Evolutionary conservation across 1,140 invertebrate genomes (phyloP).

Genomic region (Myzus persicae): DNA sequence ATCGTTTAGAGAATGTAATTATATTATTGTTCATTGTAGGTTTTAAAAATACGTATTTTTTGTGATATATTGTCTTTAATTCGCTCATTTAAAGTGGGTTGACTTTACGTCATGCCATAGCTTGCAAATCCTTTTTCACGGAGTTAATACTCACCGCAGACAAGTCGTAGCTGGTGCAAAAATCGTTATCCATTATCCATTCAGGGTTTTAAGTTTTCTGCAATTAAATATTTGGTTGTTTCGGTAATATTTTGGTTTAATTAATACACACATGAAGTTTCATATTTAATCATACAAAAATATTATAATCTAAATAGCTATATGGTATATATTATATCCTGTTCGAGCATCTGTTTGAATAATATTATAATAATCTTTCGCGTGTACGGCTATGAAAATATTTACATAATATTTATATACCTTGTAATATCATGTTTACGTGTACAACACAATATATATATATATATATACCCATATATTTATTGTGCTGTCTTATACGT

Average conservation of each 20-base stretch:
- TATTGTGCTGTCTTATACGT: not conserved
- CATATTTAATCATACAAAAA: not conserved
- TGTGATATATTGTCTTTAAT: not conserved
- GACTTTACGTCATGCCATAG: not conserved
- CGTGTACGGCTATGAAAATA: not conserved
- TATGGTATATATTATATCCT: not conserved
- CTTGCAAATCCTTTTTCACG: not conserved
- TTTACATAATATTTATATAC: constrained; percentile 14
- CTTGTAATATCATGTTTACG: not conserved
- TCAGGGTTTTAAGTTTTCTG: not conserved
- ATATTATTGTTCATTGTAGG: not conserved
- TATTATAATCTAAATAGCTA: not conserved
- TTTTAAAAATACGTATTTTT: not conserved
- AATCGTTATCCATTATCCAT: not conserved
- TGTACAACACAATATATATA: not conserved
- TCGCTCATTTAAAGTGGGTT: not conserved
- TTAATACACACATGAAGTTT: not conserved
- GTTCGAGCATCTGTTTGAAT: not conserved
- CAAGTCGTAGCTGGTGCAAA: not conserved
- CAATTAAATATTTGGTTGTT: not conserved
- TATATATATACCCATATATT: not conserved
- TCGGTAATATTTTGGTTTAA: not conserved
- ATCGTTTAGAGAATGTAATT: not conserved
- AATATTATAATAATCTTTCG: not conserved
- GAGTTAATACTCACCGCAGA: not conserved